These are phyloP conservation scores for Pseudochaenichthys georgianus DNA, from an alignment of 2,797 vertebrate species.

Conservation along the genomic window DNA sequence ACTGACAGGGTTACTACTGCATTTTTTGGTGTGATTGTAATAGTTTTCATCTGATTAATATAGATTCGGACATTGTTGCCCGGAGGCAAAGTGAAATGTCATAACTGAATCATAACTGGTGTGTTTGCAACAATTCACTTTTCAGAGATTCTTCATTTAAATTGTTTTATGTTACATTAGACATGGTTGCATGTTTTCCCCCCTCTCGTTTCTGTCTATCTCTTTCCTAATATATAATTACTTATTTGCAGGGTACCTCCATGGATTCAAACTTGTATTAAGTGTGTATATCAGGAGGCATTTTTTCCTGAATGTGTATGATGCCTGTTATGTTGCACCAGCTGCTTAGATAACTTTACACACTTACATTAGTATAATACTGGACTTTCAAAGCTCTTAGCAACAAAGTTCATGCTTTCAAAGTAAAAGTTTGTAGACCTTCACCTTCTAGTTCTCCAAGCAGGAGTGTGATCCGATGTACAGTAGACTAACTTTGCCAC, in stretches of 20 bases:
- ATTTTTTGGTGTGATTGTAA: conserved; percentile 71
- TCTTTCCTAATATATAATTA: neutral
- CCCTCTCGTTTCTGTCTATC: neutral
- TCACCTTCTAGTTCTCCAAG: conserved; percentile 27
- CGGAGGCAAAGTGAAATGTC: conserved; percentile 68
- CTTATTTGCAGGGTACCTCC: neutral
- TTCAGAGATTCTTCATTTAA: neutral
- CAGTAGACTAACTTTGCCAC: conserved; percentile 4
- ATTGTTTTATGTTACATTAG: neutral
- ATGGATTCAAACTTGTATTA: conserved; percentile 20
- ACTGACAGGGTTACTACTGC: conserved; percentile 69
- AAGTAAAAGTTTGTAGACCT: conserved; percentile 43
- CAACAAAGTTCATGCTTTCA: conserved; percentile 48
- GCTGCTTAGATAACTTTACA: conserved; percentile 47
- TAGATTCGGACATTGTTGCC: conserved; percentile 67
- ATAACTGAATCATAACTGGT: conserved; percentile 66
- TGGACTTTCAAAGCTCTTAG: neutral
- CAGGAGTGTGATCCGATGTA: conserved; percentile 17
- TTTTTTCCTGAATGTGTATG: conserved; percentile 15
- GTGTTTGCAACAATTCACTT: conserved; percentile 29
- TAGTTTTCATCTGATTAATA: conserved; percentile 66
- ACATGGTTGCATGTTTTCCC: neutral
- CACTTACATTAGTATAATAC: conserved; percentile 28
- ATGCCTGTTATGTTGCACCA: conserved; percentile 35
- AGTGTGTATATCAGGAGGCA: conserved; percentile 19